A percentile compares a stretch with the other conserved stretches of the same genome.
Evolutionary conservation across 2,113 vertebrate species (phyloP).

Genomic region (Hippocampus barbouri): DNA sequence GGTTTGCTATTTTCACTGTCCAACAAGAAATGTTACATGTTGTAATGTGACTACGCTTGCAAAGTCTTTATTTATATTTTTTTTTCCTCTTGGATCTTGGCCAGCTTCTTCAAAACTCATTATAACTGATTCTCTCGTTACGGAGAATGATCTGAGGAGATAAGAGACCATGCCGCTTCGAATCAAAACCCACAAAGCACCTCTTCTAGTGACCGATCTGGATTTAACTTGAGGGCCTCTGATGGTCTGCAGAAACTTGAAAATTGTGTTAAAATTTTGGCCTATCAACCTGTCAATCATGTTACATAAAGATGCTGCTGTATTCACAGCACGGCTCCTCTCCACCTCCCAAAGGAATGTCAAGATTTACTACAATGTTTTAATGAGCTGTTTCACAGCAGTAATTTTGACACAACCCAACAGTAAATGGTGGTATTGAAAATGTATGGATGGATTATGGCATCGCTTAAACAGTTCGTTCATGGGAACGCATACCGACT

Average conservation of each 20-base stretch:
- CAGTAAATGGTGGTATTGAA: not conserved
- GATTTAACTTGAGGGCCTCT: not conserved
- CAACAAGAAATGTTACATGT: constrained; percentile 7
- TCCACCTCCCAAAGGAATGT: not conserved
- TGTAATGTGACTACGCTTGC: constrained; percentile 13
- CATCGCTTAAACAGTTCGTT: too few species aligned
- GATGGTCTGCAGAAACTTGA: not conserved
- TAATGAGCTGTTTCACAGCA: not conserved
- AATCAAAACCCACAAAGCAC: constrained; percentile 18
- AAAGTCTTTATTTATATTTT: constrained; percentile 4
- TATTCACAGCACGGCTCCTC: not conserved
- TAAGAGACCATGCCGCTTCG: not conserved
- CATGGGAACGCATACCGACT: too few species aligned
- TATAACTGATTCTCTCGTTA: constrained; percentile 17
- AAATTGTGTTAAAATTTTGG: not conserved
- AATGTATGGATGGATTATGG: too few species aligned
- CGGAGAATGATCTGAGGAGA: not conserved
- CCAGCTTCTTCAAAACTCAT: constrained; percentile 13
- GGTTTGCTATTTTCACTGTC: constrained; percentile 12
- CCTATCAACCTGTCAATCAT: not conserved
- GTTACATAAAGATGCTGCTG: not conserved
- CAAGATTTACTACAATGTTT: not conserved
- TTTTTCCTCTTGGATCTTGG: constrained; percentile 13
- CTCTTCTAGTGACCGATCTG: constrained; percentile 2
- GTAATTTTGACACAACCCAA: not conserved